Percentiles rank a stretch among this genome's conserved stretches.
Conservation (phyloP, 2,113 vertebrate genomes). For the Cygnus buccinator region DNA sequence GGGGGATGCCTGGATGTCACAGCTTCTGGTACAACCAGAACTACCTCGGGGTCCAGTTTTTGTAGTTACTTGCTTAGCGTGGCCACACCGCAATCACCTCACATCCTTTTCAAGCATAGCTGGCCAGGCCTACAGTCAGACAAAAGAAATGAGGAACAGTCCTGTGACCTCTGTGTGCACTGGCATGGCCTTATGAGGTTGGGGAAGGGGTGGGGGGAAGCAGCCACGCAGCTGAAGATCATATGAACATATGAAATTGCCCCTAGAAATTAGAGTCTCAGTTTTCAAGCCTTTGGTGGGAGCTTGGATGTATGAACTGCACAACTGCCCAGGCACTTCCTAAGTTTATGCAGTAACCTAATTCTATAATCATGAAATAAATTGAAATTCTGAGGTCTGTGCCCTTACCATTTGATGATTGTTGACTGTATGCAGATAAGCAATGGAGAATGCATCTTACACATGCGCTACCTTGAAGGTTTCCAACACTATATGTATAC, state of each 20-base stretch:
- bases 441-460: not conserved
- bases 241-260: fast-evolving
- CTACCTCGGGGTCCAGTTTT: not conserved
- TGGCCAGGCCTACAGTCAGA: not conserved
- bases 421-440: not conserved
- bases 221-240: not conserved
- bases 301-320: fast-evolving
- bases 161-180: not conserved
- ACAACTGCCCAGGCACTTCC: not conserved
- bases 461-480: fast-evolving
- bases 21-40: not conserved
- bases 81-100: fast-evolving
- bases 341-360: fast-evolving
- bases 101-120: fast-evolving
- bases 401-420: not conserved
- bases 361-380: not conserved
- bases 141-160: fast-evolving
- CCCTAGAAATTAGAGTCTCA: not conserved
- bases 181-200: fast-evolving
- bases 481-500: not conserved
- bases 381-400: not conserved
- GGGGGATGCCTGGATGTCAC: not conserved
- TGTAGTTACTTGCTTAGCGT: not conserved
- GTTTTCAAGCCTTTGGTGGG: fast-evolving
- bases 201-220: fast-evolving